Conservation (phyloP, 2,888 invertebrate genomes). For the Acanthococcus lagerstroemiae region DNA sequence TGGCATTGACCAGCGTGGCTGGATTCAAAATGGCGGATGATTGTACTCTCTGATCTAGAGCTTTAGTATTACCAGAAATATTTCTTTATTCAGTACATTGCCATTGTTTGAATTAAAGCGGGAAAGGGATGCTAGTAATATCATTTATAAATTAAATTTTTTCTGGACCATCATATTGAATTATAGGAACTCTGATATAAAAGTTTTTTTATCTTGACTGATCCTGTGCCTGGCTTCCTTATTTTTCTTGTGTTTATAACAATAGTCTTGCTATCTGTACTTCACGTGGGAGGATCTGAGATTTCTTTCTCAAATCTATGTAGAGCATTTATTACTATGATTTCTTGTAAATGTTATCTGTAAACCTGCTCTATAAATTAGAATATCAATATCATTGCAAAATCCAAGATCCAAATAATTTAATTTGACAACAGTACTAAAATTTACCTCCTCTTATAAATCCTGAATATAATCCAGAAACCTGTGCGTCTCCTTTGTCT, state of each 20-base stretch:
- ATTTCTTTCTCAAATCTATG: background rate
- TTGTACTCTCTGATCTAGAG: too few species aligned
- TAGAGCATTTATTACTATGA: background rate
- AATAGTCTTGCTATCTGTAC: background rate
- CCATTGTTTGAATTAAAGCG: background rate
- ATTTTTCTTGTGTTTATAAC: background rate
- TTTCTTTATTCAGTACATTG: background rate
- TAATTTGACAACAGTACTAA: background rate
- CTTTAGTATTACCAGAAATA: background rate
- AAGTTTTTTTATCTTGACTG: background rate
- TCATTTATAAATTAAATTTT: background rate
- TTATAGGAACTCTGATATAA: background rate
- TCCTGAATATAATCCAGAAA: background rate
- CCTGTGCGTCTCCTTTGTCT: background rate
- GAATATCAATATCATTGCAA: background rate
- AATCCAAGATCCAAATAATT: background rate
- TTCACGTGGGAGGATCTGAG: background rate
- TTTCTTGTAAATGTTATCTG: background rate
- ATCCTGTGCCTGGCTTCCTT: background rate
- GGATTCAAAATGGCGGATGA: too few species aligned
- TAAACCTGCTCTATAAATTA: background rate
- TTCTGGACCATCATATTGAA: background rate
- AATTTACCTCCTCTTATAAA: background rate
- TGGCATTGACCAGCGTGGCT: too few species aligned
- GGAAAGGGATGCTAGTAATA: background rate